These are phyloP conservation scores for Bursaphelenchus okinawaensis DNA, from an alignment of 2,888 invertebrate species.

Conservation along the genomic window DNA sequence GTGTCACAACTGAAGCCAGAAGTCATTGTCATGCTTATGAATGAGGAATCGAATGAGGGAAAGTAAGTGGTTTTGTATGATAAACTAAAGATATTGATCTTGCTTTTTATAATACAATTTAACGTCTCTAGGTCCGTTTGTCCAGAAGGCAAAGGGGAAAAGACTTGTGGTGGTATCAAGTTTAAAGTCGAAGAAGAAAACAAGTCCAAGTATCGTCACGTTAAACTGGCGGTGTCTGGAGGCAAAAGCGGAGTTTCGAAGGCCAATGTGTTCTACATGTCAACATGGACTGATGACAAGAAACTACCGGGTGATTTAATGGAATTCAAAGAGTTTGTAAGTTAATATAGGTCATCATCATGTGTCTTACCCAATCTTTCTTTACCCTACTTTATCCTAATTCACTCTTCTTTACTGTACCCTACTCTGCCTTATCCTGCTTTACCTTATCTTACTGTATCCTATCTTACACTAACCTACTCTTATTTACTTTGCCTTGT, in stretches of 20 bases:
- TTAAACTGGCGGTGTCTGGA: background rate
- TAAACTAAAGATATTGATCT: background rate
- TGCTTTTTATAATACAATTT: background rate
- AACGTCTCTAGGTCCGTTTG: slow-evolving; percentile 5
- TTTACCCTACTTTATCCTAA: too few relatives aligned
- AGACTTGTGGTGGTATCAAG: slow-evolving; percentile 9
- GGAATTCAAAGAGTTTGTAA: background rate
- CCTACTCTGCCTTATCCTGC: too few relatives aligned
- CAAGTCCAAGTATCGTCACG: background rate
- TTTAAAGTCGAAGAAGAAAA: slow-evolving; percentile 14
- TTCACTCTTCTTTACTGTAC: too few relatives aligned
- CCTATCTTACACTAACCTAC: too few relatives aligned
- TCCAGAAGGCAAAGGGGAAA: slow-evolving; percentile 10
- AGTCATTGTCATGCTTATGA: slow-evolving; percentile 12
- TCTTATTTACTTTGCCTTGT: too few relatives aligned
- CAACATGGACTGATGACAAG: slow-evolving; percentile 16
- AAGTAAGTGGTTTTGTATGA: slow-evolving; percentile 7
- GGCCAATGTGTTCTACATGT: slow-evolving; percentile 10
- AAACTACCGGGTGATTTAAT: slow-evolving; percentile 17
- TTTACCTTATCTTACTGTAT: too few relatives aligned
- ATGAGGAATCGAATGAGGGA: slow-evolving; percentile 7
- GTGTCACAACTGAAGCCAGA: slow-evolving; percentile 17
- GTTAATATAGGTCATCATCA: too few relatives aligned
- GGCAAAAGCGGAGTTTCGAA: slow-evolving; percentile 4
- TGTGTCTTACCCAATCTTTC: too few relatives aligned